phyloP scores from a whole-genome alignment of 37 sponge, comb jelly and placozoan species.

The Beroe forskalii region DNA sequence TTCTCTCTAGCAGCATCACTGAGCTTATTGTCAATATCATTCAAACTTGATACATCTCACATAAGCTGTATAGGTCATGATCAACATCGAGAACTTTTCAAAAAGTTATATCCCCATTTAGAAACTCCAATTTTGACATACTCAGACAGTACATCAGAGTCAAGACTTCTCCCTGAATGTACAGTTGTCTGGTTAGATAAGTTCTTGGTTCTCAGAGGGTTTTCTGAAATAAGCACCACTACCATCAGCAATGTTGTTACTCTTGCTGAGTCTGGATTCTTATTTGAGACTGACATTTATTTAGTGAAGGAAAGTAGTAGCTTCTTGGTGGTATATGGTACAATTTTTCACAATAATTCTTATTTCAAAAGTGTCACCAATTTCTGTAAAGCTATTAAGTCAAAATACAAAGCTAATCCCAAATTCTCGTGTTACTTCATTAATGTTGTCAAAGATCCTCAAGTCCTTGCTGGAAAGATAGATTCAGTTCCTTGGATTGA shows the following conservation, averaged over 20 bases:
- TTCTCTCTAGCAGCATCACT: no score
- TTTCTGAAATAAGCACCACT: neutral
- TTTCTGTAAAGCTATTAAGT: neutral
- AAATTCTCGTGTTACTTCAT: neutral
- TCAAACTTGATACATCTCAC: no score
- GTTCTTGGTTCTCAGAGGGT: neutral
- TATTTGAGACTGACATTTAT: neutral
- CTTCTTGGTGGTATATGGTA: neutral
- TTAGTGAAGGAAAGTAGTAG: neutral
- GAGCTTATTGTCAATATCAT: no score
- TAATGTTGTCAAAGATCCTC: slow-evolving; percentile 28
- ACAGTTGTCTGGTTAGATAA: no score
- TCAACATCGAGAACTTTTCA: neutral
- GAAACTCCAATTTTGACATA: neutral
- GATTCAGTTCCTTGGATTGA: slow-evolving; percentile 28
- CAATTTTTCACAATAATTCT: neutral
- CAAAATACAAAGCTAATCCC: neutral
- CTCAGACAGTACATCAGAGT: no score
- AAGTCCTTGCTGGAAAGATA: neutral
- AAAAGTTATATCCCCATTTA: neutral
- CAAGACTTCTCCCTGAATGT: no score
- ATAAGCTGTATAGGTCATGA: neutral
- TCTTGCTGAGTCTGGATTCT: neutral
- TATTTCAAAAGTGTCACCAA: slow-evolving; percentile 47
- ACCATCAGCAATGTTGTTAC: neutral